Conservation (phyloP, 2,113 vertebrate species). For the Bubo bubo region DNA sequence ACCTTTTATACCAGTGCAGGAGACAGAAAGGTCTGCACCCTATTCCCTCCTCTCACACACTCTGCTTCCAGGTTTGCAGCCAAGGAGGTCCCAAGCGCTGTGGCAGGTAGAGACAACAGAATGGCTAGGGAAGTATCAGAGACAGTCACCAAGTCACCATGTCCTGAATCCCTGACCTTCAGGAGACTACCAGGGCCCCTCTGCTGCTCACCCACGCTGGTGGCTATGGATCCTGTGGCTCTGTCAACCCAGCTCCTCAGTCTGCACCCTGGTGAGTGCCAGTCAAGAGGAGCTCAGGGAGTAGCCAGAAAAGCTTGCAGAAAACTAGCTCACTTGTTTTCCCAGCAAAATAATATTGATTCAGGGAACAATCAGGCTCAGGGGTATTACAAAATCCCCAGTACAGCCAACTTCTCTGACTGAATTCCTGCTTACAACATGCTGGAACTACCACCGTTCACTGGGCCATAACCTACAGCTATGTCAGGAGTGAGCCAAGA, state of each 20-base stretch:
- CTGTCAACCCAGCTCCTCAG: not conserved
- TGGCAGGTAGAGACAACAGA: not conserved
- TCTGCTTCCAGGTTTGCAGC: not conserved
- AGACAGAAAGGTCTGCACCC: not conserved
- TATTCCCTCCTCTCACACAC: not conserved
- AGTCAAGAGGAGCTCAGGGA: not conserved
- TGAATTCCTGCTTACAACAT: not conserved
- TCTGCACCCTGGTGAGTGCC: not conserved
- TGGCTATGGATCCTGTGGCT: not conserved
- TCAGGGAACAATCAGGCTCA: not conserved
- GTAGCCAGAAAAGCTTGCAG: not conserved
- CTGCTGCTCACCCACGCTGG: fast-evolving
- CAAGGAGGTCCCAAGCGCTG: not conserved
- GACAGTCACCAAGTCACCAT: not conserved
- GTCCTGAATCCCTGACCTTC: not conserved
- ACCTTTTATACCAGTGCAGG: not conserved
- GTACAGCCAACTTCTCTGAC: not conserved
- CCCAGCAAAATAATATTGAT: not conserved
- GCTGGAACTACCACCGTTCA: not conserved
- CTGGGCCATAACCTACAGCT: not conserved
- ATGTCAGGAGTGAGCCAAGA: not conserved
- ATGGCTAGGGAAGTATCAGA: not conserved
- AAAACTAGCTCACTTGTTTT: not conserved
- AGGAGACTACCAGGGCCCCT: not conserved
- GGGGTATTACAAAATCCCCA: not conserved